Evolutionary conservation across 2,113 vertebrate species (phyloP), one percentile per base, ranked within the genome.

Genomic region (Montifringilla adamsi): DNA sequence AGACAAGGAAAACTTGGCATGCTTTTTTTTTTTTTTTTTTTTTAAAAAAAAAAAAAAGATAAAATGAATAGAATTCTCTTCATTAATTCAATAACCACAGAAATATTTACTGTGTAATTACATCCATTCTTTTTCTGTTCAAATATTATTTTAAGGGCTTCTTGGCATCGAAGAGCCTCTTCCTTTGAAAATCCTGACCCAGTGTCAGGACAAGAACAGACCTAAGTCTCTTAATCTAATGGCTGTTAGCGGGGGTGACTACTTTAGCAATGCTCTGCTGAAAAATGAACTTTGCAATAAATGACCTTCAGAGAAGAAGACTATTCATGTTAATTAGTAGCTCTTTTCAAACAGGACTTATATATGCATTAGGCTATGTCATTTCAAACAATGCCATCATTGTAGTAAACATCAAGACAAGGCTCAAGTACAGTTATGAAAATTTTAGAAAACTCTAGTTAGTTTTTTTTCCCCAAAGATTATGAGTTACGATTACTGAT

Each of bases 321-420:
- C 97, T 98, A 98, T 99, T 99, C 99, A 99, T 98, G 98, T 98
- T 99, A 99, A 99, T 99, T 99, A 99, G 98, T 98, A 98, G 98
- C 98, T 98, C 98, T 98, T 99, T 98, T 98, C 98, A 98, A 97
- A 97, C 97, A 94, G 97, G 98, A 98, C 98, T 99, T 98, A 97
- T 99, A 98, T 98, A 98, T 98, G 98, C 98, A 99, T 99, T 99
- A 99, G 98, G 97, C 98, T 97, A 97, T 98, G 98, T 97, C 96
- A 96, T 97, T 96, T 89, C 35, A 96, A 98, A 99, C 98, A 99
- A 99, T 98, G 96, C 87, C 67, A 31, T 93, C 97, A 98, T 98
- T 98, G 97, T 98, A 91, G 97, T 98, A 98, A 98, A 98, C 97
- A 98, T 97, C 96, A 97, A 98, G 98, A 98, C 97, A 96, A 95